Base-by-base conservation (phyloP, 2,113 vertebrate genomes). In the Notarius quadriscutis region DNA sequence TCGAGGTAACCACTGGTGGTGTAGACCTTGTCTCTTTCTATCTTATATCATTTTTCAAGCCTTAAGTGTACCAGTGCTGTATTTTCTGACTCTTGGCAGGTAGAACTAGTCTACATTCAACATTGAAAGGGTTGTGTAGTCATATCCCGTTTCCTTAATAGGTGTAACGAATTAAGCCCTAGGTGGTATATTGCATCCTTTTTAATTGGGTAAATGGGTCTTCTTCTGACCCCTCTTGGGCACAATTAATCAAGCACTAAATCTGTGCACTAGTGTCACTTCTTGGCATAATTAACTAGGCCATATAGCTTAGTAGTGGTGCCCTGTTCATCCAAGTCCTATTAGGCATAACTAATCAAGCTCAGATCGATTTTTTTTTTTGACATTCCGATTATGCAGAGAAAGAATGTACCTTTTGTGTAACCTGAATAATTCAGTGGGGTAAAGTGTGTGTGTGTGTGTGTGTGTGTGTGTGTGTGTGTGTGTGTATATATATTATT, bases 341-440 rank as follows among this genome's bases (percentile, higher is more conserved):
- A 34, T 81, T 58, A 34, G 11, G 30, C 58, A 48, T 50, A 57
- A 82, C 63, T n/a, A 58, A 62, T 82, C 20, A 53, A 78, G 22
- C 50, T 53, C 41, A 12, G 41, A 74, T 22, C 2, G 30, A 30
- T n/a, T 14, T 2, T 34, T 71, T 34, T 74, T 18, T 74, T 65
- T 88, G 78, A 57, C 1, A 60, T 72, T 81, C 34, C 63, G 83
- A 81, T 82, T 81, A 50, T 77, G 17, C 65, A 75, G n/a, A 48
- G 55, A 63, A 69, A 48, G 34, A 50, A 50, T 48, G 10, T 12
- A 67, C 50, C 30, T 0, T 65, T 63, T 27, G 60, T 85, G 69
- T 27, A 22, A 63, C 69, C 41, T 22, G 12, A 84, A 72, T 83
- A 75, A 58, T 69, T 62, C 83, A 62, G 67, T 62, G 20, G 5